phyloP scores from a whole-genome alignment of 2,113 vertebrate genomes.

The Erythrocercus mccallii region DNA sequence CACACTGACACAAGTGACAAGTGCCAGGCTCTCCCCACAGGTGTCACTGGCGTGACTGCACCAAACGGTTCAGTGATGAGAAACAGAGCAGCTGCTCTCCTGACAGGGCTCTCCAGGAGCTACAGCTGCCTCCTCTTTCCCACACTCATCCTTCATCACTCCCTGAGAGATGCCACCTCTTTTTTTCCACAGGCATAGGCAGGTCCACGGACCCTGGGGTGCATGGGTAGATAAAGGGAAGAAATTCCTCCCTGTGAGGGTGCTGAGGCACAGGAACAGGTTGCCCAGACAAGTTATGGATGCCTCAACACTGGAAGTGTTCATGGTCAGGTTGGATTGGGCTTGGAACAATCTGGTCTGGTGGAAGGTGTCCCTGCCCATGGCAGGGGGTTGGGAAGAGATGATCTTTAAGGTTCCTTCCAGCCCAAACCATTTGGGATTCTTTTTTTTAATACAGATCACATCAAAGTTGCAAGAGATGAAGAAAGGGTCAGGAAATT shows the following conservation, averaged over 20 bases:
- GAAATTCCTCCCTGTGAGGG: neutral
- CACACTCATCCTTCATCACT: neutral
- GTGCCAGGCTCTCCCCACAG: neutral
- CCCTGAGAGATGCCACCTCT: neutral
- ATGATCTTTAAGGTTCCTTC: neutral
- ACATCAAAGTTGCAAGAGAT: neutral
- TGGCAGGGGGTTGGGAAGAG: neutral
- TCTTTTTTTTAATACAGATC: neutral
- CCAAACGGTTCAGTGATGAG: fast-evolving
- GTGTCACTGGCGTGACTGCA: neutral
- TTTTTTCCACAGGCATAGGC: fast-evolving
- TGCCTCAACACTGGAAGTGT: neutral
- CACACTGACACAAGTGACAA: neutral
- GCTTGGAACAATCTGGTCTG: neutral
- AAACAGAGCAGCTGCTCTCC: neutral
- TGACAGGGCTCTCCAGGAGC: neutral
- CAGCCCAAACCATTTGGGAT: neutral
- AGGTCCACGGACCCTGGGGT: neutral
- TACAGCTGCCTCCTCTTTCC: neutral
- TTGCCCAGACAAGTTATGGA: neutral
- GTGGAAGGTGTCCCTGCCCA: neutral
- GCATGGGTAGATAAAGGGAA: neutral
- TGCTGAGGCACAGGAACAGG: neutral
- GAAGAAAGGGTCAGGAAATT: neutral
- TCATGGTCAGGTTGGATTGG: neutral